A percentile compares a stretch with the other conserved stretches of the same genome.
Conservation (phyloP, 2,888 invertebrate genomes). For the Doris montereyensis region DNA sequence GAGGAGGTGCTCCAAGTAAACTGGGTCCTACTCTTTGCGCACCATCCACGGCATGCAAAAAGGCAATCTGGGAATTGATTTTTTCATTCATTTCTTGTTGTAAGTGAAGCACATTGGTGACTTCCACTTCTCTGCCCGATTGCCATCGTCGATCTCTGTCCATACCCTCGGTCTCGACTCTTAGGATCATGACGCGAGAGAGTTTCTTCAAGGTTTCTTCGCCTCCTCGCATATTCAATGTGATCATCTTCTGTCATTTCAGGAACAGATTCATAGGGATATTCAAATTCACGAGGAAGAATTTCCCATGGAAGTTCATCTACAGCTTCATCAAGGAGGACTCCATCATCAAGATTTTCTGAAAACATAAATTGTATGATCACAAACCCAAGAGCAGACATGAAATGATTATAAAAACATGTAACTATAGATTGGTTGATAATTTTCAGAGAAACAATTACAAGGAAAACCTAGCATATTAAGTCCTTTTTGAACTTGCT, state of each 20-base stretch:
- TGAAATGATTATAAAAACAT: too few relatives aligned
- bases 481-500: too few relatives aligned
- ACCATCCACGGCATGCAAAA: not conserved
- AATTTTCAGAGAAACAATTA: too few relatives aligned
- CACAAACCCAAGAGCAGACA: too few relatives aligned
- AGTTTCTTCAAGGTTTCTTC: not conserved
- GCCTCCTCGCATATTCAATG: conserved; percentile 7
- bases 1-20: not conserved
- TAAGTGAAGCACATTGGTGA: not conserved
- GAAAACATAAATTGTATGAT: too few relatives aligned
- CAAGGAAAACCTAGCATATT: too few relatives aligned
- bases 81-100: conserved; percentile 23
- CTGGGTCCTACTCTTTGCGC: not conserved
- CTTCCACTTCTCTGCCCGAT: conserved; percentile 18
- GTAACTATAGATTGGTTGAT: too few relatives aligned
- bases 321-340: not conserved
- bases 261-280: conserved; percentile 33
- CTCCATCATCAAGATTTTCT: not conserved
- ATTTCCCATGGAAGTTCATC: conserved; percentile 23
- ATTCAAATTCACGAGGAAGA: conserved; percentile 22
- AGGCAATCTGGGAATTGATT: conserved; percentile 8
- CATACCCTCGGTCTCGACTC: not conserved
- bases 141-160: conserved; percentile 22
- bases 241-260: conserved; percentile 31
- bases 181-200: too few relatives aligned